Evolutionary conservation across 1,140 invertebrate species (phyloP).

Genomic region (Calephelis nemesis): DNA sequence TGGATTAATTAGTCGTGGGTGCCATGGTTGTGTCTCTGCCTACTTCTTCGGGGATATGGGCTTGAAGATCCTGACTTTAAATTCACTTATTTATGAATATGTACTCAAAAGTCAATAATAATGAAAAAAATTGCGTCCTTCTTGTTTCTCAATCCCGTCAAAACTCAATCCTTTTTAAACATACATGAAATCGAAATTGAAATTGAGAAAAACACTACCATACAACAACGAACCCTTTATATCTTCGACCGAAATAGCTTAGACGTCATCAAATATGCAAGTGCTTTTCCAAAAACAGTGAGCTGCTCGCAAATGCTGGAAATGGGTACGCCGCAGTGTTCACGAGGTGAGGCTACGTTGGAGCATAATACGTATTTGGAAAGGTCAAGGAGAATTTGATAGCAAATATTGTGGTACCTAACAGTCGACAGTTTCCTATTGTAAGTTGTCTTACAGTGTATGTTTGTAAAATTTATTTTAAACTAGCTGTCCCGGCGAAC

Average conservation of each 20-base stretch:
- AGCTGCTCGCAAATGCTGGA: neutral
- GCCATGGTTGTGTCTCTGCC: no score
- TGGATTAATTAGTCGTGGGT: no score
- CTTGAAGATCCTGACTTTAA: no score
- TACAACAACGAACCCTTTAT: neutral
- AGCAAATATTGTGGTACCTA: neutral
- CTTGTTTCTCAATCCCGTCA: no score
- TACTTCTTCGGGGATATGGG: no score
- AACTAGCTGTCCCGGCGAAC: no score
- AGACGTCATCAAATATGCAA: slow-evolving; percentile 4
- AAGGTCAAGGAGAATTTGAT: neutral
- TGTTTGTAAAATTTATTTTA: neutral
- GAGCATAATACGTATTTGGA: neutral
- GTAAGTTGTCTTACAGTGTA: neutral
- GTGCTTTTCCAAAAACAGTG: neutral
- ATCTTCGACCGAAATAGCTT: neutral
- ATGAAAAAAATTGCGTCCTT: no score
- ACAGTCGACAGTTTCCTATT: neutral
- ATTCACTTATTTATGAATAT: no score
- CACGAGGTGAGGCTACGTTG: neutral
- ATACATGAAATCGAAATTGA: no score
- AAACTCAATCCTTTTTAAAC: no score
- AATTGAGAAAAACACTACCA: no score
- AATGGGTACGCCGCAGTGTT: neutral
- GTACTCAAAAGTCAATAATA: no score